Percentiles rank a stretch among this genome's conserved stretches.
Evolutionary conservation across 2,888 invertebrate genomes (phyloP).

Genomic region (Empis livida): DNA sequence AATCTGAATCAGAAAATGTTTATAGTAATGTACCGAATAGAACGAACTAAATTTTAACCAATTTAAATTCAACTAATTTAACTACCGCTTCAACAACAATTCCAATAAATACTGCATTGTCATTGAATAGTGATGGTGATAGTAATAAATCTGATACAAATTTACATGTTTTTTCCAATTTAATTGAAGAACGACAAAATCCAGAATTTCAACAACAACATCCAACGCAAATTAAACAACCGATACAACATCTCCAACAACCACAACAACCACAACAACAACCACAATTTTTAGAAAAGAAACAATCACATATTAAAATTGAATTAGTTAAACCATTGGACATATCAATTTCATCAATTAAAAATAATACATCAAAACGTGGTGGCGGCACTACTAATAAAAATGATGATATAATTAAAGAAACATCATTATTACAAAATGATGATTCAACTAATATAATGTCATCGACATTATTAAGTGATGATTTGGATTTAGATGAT

Average conservation of each 20-base stretch:
- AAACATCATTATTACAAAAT: slow-evolving; percentile 3
- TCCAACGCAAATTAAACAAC: slow-evolving; percentile 10
- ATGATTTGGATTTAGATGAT: slow-evolving; percentile 36
- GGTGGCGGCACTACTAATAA: slow-evolving; percentile 1
- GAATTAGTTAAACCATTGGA: no score
- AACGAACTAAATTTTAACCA: slow-evolving; percentile 2
- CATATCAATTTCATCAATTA: background rate
- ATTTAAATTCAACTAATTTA: no score
- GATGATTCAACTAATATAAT: slow-evolving; percentile 15
- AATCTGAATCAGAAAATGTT: slow-evolving; percentile 33
- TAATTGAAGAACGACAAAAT: slow-evolving; percentile 26
- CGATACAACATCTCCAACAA: slow-evolving; percentile 11
- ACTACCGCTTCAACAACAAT: no score
- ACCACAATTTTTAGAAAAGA: no score
- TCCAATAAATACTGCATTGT: slow-evolving; percentile 9
- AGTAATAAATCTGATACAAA: slow-evolving; percentile 21
- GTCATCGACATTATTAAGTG: slow-evolving; percentile 31
- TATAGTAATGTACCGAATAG: slow-evolving; percentile 34
- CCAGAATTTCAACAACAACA: slow-evolving; percentile 3
- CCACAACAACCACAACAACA: background rate
- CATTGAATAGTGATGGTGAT: slow-evolving; percentile 10
- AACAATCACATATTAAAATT: background rate
- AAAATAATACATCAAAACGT: slow-evolving; percentile 6
- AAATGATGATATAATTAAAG: slow-evolving; percentile 9
- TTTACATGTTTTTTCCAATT: slow-evolving; percentile 34